Evolutionary conservation across 2,888 invertebrate genomes (phyloP), one percentile per base, ranked within the genome.

Genomic region (Cerastis rubricosa): DNA sequence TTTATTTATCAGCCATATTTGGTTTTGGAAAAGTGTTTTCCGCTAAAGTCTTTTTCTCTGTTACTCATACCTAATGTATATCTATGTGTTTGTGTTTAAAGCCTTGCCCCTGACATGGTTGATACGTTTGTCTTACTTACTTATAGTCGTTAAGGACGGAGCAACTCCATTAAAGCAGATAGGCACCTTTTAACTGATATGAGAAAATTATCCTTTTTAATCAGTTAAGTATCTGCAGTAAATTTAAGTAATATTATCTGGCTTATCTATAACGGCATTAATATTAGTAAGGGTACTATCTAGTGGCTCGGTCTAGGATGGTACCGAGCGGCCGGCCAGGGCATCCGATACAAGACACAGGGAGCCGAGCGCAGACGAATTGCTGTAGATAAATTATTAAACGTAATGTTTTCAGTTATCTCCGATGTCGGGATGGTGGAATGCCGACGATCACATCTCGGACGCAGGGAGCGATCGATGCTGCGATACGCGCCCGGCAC

Each of bases 361-460:
- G 87, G 78, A 89, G 86, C 89, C 86, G 87, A 86, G 87, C 85
- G 89, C 89, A 92, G 92, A 93, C 92, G 92, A 93, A 93, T 94
- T 91, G 90, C 92, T 88, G 85, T 89, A 92, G 91, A 94, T 94
- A 93, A 94, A 93, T 93, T 93, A 93, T 92, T 88, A 91, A 89
- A 92, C 87, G 91, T 93, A 92, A 92, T 92, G 92, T 93, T 92
- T 93, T 92, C 90, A 91, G 92, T 93, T 93, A 93, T 94, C 93
- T 94, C 87, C 82, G 89, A 91, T 92, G 93, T 92, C 89, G 89
- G 88, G 87, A 85, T 88, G 87, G 88, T 80, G 91, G 94, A 93
- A 93, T 93, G 93, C 90, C 88, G 90, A 84, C 89, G 92, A 93
- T 92, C 92, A 89, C 92, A 93, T 93, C 94, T 92, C 88, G 88